These are phyloP conservation scores for Hassar affinis DNA, from an alignment of 2,113 vertebrate species.

Conservation along the genomic window DNA sequence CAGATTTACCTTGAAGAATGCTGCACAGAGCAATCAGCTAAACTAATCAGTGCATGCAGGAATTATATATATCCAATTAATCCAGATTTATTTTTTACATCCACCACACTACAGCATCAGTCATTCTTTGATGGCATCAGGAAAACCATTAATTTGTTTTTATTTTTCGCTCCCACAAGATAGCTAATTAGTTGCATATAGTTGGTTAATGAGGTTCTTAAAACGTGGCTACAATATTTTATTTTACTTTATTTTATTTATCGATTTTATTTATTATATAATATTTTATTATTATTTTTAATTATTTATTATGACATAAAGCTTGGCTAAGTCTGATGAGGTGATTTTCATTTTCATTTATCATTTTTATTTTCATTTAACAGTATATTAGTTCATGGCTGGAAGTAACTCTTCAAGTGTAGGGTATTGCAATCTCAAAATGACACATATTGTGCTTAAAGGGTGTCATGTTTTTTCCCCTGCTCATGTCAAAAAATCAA, in stretches of 20 bases:
- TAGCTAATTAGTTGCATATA: not conserved
- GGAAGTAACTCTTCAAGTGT: constrained; percentile 21
- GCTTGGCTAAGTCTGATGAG: not conserved
- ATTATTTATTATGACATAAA: not conserved
- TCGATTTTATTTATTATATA: too few relatives aligned
- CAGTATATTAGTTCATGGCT: not conserved
- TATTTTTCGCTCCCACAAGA: constrained; percentile 20
- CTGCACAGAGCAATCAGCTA: constrained; percentile 66
- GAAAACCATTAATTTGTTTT: constrained; percentile 4
- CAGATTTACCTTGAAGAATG: constrained; percentile 79
- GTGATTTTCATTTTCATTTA: too few relatives aligned
- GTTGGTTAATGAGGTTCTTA: constrained; percentile 10
- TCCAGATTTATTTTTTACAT: constrained; percentile 65
- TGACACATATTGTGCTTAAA: constrained; percentile 27
- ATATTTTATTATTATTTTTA: not conserved
- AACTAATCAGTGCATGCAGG: constrained; percentile 76
- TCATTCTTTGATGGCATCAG: constrained; percentile 64
- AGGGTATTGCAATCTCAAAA: constrained; percentile 4
- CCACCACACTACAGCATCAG: constrained; percentile 77
- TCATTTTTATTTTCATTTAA: too few relatives aligned
- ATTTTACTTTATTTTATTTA: too few relatives aligned
- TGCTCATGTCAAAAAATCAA: constrained; percentile 38
- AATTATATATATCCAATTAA: constrained; percentile 62
- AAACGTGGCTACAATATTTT: not conserved
- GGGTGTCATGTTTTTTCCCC: constrained; percentile 19